Conservation (phyloP, 1,140 invertebrate species). For the Magallana gigas region DNA sequence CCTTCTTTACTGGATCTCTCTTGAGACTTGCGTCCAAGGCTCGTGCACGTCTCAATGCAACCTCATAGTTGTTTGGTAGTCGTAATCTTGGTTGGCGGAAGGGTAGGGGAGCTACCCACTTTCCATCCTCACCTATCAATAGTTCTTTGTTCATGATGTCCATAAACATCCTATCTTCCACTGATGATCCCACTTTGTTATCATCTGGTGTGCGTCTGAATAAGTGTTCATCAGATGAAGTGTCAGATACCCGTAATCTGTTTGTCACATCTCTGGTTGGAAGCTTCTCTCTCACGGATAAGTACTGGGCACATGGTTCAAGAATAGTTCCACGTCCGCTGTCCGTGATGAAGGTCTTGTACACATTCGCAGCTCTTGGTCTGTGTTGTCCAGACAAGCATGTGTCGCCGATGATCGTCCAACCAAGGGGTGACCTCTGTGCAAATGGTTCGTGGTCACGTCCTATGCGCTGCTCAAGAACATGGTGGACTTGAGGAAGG, state of each 20-base stretch:
- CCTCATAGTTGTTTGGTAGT: too few species aligned
- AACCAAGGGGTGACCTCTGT: slow-evolving; percentile 40
- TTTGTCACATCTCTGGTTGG: not conserved
- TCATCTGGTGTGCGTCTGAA: slow-evolving; percentile 44
- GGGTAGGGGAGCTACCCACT: slow-evolving; percentile 51
- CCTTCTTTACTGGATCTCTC: too few species aligned
- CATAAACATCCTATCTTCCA: slow-evolving; percentile 45
- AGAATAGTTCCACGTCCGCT: slow-evolving; percentile 10
- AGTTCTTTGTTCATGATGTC: slow-evolving; percentile 53
- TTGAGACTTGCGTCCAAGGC: too few species aligned
- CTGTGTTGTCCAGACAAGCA: slow-evolving; percentile 40
- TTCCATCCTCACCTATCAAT: slow-evolving; percentile 24
- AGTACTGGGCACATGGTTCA: slow-evolving; percentile 34
- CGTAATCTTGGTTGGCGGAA: not conserved
- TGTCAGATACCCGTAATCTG: not conserved
- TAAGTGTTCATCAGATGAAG: not conserved
- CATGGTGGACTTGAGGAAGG: slow-evolving; percentile 42
- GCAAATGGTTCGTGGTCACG: slow-evolving; percentile 37
- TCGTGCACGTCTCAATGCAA: too few species aligned
- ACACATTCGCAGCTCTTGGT: not conserved
- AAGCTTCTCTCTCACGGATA: not conserved
- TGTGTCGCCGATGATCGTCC: slow-evolving; percentile 45
- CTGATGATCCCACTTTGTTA: slow-evolving; percentile 46
- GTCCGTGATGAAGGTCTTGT: slow-evolving; percentile 25
- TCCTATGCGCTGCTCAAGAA: slow-evolving; percentile 45